Evolutionary conservation across 2,797 vertebrate genomes (phyloP).

Genomic region (Varecia variegata): DNA sequence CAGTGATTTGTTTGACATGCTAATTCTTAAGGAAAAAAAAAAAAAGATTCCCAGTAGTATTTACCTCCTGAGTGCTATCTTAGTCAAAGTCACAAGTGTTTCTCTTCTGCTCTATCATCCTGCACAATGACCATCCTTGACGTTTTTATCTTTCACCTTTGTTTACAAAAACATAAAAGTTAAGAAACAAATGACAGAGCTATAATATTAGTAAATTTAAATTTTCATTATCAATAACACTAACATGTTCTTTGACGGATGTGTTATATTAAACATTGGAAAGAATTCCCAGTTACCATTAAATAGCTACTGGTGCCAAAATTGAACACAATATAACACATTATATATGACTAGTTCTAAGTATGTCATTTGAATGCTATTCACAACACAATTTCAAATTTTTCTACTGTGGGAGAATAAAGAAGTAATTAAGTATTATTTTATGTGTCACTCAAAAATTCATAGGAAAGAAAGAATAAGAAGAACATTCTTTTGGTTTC

Average conservation of each 20-base stretch:
- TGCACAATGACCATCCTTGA: slow-evolving; percentile 2
- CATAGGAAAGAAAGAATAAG: background rate
- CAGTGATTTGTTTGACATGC: background rate
- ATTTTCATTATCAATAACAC: background rate
- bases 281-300: background rate
- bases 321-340: background rate
- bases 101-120: background rate
- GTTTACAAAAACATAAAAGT: slow-evolving; percentile 45
- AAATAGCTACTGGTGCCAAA: background rate
- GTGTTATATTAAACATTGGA: slow-evolving; percentile 2
- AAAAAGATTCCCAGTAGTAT: slow-evolving; percentile 39
- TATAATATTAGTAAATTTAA: slow-evolving; percentile 43
- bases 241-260: background rate
- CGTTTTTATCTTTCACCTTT: slow-evolving; percentile 50
- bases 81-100: slow-evolving; percentile 60
- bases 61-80: slow-evolving; percentile 30
- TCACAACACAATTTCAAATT: background rate
- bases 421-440: background rate
- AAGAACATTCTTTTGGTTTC: background rate
- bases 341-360: background rate
- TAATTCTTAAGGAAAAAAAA: slow-evolving; percentile 34
- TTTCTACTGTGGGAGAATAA: background rate
- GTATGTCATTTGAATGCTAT: background rate
- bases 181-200: background rate
- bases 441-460: background rate